Conservation (phyloP, 2,888 invertebrate genomes). For the Ectobius pallidus region DNA sequence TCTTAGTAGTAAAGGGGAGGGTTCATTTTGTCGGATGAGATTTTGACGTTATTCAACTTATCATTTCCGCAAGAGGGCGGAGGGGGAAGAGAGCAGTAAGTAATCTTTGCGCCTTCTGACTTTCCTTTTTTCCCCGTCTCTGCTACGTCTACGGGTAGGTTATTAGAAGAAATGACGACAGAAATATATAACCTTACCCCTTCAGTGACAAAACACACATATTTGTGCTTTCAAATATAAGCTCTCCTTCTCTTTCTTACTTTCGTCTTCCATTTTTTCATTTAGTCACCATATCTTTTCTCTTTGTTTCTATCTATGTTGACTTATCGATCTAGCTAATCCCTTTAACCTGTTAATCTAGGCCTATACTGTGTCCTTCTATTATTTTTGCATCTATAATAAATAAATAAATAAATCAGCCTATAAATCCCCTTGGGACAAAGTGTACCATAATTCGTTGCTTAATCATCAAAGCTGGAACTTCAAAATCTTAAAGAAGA, state of each 20-base stretch:
- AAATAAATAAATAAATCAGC: too few relatives aligned
- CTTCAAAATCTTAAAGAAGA: too few relatives aligned
- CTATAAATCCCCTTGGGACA: too few relatives aligned
- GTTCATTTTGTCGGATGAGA: neutral
- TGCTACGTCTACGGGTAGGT: neutral
- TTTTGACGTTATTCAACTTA: neutral
- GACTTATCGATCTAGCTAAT: too few relatives aligned
- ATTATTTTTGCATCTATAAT: too few relatives aligned
- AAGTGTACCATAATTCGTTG: too few relatives aligned
- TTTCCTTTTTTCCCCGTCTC: neutral
- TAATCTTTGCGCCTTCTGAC: neutral
- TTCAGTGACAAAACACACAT: neutral
- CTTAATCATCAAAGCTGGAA: too few relatives aligned
- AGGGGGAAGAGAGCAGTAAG: neutral
- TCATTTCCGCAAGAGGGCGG: neutral
- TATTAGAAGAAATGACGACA: constrained; percentile 5
- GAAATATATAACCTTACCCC: neutral
- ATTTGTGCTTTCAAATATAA: neutral
- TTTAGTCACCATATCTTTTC: too few relatives aligned
- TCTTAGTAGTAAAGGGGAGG: neutral
- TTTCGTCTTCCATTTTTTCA: too few relatives aligned
- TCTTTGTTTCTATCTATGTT: too few relatives aligned
- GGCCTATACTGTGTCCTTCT: too few relatives aligned
- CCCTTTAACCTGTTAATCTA: too few relatives aligned
- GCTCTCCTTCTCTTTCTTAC: neutral